phyloP scores from a whole-genome alignment of 2,888 invertebrate species.

The Tholera decimalis region DNA sequence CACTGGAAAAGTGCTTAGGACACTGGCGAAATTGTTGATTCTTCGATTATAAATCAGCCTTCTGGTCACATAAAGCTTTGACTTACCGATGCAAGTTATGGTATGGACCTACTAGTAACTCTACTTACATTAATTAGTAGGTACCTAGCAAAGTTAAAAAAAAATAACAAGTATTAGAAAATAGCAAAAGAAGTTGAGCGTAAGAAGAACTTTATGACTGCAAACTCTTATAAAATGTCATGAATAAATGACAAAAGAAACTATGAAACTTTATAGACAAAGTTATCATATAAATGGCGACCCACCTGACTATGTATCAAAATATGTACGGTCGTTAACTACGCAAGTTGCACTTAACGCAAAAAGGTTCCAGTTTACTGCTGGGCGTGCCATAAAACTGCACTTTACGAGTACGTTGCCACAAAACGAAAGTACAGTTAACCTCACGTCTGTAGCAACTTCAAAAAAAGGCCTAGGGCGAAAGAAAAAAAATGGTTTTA shows the following conservation, averaged over 20 bases:
- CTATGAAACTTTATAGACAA: conserved; percentile 49
- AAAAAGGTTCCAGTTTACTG: conserved; percentile 69
- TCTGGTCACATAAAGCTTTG: no score
- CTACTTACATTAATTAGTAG: no score
- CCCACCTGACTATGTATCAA: conserved; percentile 46
- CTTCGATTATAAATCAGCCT: no score
- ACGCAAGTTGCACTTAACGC: conserved; percentile 65
- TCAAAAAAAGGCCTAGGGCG: background rate
- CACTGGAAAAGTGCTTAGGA: no score
- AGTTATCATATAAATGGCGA: conserved; percentile 44
- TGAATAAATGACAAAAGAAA: conserved; percentile 23
- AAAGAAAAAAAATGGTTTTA: no score
- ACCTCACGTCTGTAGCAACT: background rate
- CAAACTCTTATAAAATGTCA: conserved; percentile 9
- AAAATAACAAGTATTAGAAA: background rate
- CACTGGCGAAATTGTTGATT: no score
- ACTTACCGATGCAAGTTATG: no score
- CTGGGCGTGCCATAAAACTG: conserved; percentile 73
- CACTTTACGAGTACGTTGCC: conserved; percentile 73
- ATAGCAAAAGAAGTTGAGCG: background rate
- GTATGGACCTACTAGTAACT: no score
- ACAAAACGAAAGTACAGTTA: conserved; percentile 59
- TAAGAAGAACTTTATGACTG: background rate
- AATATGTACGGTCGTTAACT: conserved; percentile 57
- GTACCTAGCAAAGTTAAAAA: background rate